These are phyloP conservation scores for Caligus rogercresseyi DNA, from an alignment of 1,140 invertebrate species.

Conservation along the genomic window DNA sequence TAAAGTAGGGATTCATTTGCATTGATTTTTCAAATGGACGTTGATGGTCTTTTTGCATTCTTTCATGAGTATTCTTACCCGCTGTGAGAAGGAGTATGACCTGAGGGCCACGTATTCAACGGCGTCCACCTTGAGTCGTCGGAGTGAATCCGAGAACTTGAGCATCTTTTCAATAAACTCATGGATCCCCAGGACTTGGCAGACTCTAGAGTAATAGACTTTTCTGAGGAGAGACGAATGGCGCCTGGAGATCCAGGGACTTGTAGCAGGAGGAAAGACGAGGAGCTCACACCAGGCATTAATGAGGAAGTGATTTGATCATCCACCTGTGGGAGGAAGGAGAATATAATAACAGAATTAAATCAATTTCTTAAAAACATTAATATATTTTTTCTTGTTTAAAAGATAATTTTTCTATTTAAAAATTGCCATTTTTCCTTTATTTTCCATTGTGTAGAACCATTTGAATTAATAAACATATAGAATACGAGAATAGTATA, in stretches of 20 bases:
- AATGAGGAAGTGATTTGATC: constrained; percentile 90
- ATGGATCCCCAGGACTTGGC: constrained; percentile 46
- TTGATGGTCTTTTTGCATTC: too few species aligned
- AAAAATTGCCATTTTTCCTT: too few species aligned
- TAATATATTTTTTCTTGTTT: too few species aligned
- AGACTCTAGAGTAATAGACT: constrained; percentile 27
- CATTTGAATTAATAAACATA: too few species aligned
- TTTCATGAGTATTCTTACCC: too few species aligned
- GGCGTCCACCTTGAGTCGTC: constrained; percentile 72
- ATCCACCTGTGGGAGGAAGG: constrained; percentile 47
- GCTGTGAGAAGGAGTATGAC: constrained; percentile 75
- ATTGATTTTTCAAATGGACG: too few species aligned
- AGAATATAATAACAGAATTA: neutral
- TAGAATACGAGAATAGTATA: too few species aligned
- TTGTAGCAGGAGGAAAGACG: constrained; percentile 73
- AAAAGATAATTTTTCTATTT: too few species aligned
- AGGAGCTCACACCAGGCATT: constrained; percentile 94
- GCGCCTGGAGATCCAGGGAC: constrained; percentile 64
- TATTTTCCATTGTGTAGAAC: too few species aligned
- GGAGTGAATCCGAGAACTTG: constrained; percentile 76
- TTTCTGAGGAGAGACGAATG: constrained; percentile 29
- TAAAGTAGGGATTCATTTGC: too few species aligned
- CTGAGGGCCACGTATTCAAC: constrained; percentile 92
- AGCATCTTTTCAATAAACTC: constrained; percentile 83
- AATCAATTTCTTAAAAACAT: neutral